Conservation (phyloP, 2,888 invertebrate genomes). For the Caenorhabditis zanzibari region DNA sequence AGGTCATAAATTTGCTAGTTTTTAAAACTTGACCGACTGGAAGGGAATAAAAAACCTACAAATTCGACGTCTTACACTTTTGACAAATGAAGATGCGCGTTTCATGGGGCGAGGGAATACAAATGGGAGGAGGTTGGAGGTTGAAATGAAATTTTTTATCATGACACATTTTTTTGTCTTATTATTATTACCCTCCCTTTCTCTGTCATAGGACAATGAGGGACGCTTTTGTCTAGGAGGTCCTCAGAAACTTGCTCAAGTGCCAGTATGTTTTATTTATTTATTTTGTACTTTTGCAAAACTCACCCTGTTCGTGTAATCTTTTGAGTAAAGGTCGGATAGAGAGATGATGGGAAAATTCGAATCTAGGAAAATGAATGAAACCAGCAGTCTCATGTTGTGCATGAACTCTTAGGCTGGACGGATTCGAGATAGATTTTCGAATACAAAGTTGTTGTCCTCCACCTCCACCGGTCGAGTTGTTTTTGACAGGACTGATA, state of each 20-base stretch:
- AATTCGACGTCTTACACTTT: constrained; percentile 54
- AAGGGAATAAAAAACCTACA: constrained; percentile 42
- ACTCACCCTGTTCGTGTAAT: constrained; percentile 60
- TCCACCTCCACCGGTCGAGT: constrained; percentile 8
- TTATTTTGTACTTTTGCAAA: constrained; percentile 16
- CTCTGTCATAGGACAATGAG: constrained; percentile 36
- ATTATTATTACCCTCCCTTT: constrained; percentile 22
- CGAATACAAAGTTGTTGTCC: constrained; percentile 55
- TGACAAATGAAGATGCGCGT: constrained; percentile 53
- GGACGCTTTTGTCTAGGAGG: constrained; percentile 47
- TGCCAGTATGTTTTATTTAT: constrained; percentile 3
- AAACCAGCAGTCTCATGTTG: constrained; percentile 28
- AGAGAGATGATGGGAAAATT: constrained; percentile 54
- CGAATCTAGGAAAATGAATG: constrained; percentile 56
- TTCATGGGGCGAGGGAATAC: constrained; percentile 26
- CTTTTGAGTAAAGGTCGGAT: constrained; percentile 59
- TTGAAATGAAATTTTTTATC: constrained; percentile 50
- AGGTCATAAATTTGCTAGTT: constrained; percentile 24
- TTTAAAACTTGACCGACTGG: background rate
- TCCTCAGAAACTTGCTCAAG: constrained; percentile 51
- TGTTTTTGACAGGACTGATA: constrained; percentile 61
- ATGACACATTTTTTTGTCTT: constrained; percentile 49
- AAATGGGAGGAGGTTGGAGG: constrained; percentile 5
- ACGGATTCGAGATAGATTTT: constrained; percentile 65
- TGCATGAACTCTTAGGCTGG: constrained; percentile 41